Percentiles rank a stretch among this genome's conserved stretches.
Evolutionary conservation across 2,888 invertebrate genomes (phyloP).

Genomic region (Sarcophaga caerulescens): DNA sequence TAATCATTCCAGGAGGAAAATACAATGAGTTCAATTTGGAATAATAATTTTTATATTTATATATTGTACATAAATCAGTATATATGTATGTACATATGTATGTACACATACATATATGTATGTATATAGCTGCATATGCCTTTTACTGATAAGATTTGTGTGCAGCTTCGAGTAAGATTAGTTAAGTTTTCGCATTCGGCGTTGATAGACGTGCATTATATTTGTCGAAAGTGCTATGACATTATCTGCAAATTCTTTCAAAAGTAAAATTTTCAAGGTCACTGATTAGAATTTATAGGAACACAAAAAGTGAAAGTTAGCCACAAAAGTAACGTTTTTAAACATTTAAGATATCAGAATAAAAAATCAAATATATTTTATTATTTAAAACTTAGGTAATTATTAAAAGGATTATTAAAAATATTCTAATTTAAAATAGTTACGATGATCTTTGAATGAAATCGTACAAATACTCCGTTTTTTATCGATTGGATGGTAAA

Average conservation of each 20-base stretch:
- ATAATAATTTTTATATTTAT: too few species aligned
- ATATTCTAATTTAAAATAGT: too few species aligned
- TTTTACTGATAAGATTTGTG: conserved; percentile 60
- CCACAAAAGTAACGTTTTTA: background rate
- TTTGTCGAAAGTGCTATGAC: conserved; percentile 24
- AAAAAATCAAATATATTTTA: too few species aligned
- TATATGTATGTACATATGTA: background rate
- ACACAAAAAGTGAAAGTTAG: conserved; percentile 49
- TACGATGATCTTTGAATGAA: too few species aligned
- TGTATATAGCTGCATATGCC: conserved; percentile 11
- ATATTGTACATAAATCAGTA: background rate
- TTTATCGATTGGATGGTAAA: too few species aligned
- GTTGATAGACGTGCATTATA: conserved; percentile 46
- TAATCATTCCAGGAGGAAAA: too few species aligned
- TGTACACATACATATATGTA: background rate
- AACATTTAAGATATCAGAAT: too few species aligned
- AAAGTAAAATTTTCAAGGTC: conserved; percentile 52
- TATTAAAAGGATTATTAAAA: too few species aligned
- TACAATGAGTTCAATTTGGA: too few species aligned
- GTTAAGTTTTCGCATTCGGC: conserved; percentile 58
- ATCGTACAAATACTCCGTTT: too few species aligned
- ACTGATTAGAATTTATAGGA: conserved; percentile 34
- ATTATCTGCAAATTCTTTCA: conserved; percentile 33
- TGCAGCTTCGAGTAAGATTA: conserved; percentile 57
- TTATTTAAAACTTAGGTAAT: too few species aligned